Conservation (phyloP, 2,113 vertebrate species). For the Odontesthes bonariensis region DNA sequence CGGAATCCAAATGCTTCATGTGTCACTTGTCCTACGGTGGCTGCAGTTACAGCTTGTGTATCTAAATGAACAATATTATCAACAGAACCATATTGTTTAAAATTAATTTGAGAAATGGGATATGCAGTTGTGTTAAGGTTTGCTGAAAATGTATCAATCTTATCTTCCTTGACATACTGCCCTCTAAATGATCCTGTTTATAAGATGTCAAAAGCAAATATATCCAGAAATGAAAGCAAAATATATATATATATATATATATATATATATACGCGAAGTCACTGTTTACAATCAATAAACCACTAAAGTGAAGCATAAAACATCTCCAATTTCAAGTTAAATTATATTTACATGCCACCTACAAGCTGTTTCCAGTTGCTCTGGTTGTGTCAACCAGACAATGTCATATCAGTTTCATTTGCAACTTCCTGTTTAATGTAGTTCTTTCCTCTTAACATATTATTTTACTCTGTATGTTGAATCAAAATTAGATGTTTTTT, state of each 20-base stretch:
- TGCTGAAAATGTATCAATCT: conserved; percentile 33
- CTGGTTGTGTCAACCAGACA: conserved; percentile 31
- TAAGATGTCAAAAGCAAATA: background rate
- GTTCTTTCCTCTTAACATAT: conserved; percentile 39
- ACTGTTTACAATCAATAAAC: conserved; percentile 22
- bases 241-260: background rate
- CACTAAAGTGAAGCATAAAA: conserved; percentile 28
- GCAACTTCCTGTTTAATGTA: conserved; percentile 35
- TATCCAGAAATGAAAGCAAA: background rate
- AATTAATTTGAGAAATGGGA: background rate
- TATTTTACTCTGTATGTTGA: conserved; percentile 57
- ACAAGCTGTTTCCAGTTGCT: conserved; percentile 38
- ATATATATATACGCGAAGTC: background rate
- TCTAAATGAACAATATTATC: conserved; percentile 18
- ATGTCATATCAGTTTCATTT: conserved; percentile 33
- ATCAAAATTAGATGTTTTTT: conserved; percentile 46
- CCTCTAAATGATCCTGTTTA: conserved; percentile 7
- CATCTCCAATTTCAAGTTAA: conserved; percentile 6
- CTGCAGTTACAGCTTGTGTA: conserved; percentile 54
- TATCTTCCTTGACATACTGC: conserved; percentile 5
- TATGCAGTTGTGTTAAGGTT: conserved; percentile 23
- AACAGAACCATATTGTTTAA: background rate
- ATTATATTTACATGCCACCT: conserved; percentile 13
- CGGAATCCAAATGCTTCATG: conserved; percentile 52
- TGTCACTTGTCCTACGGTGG: conserved; percentile 20